Conservation (phyloP, 2,888 invertebrate species). For the Drepana falcataria region DNA sequence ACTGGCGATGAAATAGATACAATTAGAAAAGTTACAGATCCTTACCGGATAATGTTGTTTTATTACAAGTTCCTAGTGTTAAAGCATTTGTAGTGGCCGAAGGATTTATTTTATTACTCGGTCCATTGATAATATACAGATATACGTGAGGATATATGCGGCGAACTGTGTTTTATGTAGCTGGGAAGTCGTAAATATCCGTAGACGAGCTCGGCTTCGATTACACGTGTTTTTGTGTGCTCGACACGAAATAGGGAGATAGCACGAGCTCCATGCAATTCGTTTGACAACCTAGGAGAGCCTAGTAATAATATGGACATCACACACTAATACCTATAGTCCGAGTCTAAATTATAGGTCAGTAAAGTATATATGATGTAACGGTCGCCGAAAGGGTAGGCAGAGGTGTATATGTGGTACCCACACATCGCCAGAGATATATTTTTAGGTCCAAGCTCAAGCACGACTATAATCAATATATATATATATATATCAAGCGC, state of each 20-base stretch:
- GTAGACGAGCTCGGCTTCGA: background rate
- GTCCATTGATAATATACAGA: slow-evolving; percentile 34
- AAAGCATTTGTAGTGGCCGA: slow-evolving; percentile 28
- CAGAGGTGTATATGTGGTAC: too few relatives aligned
- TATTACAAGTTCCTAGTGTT: slow-evolving; percentile 42
- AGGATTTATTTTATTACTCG: slow-evolving; percentile 38
- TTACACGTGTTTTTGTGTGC: background rate
- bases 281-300: background rate
- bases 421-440: too few relatives aligned
- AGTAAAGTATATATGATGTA: too few relatives aligned
- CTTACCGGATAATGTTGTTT: slow-evolving; percentile 33
- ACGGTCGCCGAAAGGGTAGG: too few relatives aligned
- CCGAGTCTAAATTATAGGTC: too few relatives aligned
- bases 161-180: slow-evolving; percentile 30
- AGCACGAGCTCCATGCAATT: background rate
- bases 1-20: background rate
- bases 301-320: too few relatives aligned
- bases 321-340: too few relatives aligned
- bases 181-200: slow-evolving; percentile 33
- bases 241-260: background rate
- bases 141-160: slow-evolving; percentile 29
- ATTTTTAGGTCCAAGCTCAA: too few relatives aligned
- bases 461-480: too few relatives aligned
- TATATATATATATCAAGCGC: too few relatives aligned
- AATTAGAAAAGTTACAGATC: slow-evolving; percentile 13